phyloP scores from a whole-genome alignment of 1,140 invertebrate genomes.

The Anastatus disparis region DNA sequence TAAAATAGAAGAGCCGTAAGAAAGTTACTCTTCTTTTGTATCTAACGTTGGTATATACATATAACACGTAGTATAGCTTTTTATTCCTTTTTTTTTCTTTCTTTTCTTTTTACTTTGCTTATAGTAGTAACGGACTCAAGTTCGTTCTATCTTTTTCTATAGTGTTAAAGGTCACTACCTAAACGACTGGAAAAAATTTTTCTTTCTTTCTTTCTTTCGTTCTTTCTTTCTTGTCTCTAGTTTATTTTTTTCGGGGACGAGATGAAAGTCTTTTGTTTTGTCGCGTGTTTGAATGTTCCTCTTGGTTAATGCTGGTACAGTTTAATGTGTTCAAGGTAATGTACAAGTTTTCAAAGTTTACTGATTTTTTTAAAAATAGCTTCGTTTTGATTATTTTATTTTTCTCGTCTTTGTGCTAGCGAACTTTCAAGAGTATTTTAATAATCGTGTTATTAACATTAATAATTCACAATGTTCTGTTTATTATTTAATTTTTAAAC shows the following conservation, averaged over 20 bases:
- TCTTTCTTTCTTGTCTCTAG: no score
- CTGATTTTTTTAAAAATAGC: no score
- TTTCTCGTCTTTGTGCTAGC: no score
- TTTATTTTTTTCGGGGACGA: constrained; percentile 4
- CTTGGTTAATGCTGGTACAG: no score
- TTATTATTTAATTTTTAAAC: no score
- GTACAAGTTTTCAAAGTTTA: no score
- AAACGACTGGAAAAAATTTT: constrained; percentile 13
- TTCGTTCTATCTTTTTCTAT: not conserved
- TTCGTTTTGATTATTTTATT: no score
- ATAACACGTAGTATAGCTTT: not conserved
- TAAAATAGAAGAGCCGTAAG: constrained; percentile 10
- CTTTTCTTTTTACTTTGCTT: not conserved
- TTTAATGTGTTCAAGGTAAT: no score
- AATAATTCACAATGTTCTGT: no score
- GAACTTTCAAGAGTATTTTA: no score
- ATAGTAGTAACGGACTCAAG: not conserved
- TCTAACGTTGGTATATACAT: not conserved
- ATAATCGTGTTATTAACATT: no score
- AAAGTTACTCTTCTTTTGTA: not conserved
- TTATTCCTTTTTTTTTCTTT: not conserved
- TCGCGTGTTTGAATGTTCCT: not conserved
- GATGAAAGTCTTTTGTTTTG: constrained; percentile 10
- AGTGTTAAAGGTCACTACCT: constrained; percentile 15
- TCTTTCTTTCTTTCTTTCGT: not conserved